Evolutionary conservation across 2,888 invertebrate genomes (phyloP).

Genomic region (Brachyopa scutellaris): DNA sequence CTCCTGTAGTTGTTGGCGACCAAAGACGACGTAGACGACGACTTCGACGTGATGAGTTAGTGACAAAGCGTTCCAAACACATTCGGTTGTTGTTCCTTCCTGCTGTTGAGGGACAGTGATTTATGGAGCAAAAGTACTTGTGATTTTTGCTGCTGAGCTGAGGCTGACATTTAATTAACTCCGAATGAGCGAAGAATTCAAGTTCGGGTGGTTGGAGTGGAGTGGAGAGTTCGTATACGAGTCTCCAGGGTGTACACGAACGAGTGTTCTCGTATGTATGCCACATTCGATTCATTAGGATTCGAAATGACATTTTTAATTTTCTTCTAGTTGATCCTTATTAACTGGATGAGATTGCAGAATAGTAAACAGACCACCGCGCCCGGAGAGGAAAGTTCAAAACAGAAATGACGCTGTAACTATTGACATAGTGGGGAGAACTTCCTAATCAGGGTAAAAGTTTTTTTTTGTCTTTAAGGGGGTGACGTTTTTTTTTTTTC

Average conservation of each 20-base stretch:
- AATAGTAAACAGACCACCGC: background rate
- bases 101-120: conserved; percentile 74
- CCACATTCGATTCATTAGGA: conserved; percentile 57
- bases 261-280: too few relatives aligned
- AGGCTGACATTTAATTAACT: conserved; percentile 75
- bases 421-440: too few relatives aligned
- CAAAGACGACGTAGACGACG: conserved; percentile 24
- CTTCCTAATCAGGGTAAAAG: background rate
- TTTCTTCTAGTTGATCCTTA: conserved; percentile 53
- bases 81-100: conserved; percentile 21
- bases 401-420: conserved; percentile 32
- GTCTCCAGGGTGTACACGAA: conserved; percentile 49
- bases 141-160: conserved; percentile 76
- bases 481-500: too few relatives aligned
- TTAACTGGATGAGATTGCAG: conserved; percentile 61
- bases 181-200: conserved; percentile 42
- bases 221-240: background rate
- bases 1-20: conserved; percentile 7
- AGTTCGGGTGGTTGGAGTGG: background rate
- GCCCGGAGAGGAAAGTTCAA: background rate
- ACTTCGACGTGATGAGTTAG: conserved; percentile 73
- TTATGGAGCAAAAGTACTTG: conserved; percentile 72
- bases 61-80: conserved; percentile 71
- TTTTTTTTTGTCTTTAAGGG: background rate
- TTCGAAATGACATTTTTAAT: conserved; percentile 71